Conservation (phyloP, 2,888 invertebrate genomes). For the Lithophane semibrunnea region DNA sequence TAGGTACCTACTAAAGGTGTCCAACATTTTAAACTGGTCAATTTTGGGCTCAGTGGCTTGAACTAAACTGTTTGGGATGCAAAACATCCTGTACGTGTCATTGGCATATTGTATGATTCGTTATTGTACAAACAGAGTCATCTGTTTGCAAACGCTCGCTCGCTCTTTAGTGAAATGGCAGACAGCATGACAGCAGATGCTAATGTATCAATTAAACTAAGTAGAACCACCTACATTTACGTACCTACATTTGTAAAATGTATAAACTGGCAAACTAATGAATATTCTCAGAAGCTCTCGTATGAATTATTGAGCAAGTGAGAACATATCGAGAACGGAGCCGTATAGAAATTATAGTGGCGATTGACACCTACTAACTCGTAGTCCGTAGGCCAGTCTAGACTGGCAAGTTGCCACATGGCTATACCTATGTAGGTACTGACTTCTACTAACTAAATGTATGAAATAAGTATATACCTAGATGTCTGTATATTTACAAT, state of each 20-base stretch:
- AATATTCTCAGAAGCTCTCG: conserved; percentile 9
- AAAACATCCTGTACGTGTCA: background rate
- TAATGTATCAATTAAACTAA: background rate
- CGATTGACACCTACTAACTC: conserved; percentile 43
- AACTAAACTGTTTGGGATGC: background rate
- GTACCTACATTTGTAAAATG: background rate
- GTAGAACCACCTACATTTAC: background rate
- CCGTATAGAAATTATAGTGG: conserved; percentile 42
- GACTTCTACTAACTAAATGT: background rate
- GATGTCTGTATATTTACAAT: too few relatives aligned
- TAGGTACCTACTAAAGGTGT: background rate
- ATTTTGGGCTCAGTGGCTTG: background rate
- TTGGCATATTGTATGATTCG: background rate
- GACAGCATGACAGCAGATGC: background rate
- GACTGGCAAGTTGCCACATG: conserved; percentile 48
- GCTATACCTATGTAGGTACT: conserved; percentile 7
- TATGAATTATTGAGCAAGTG: conserved; percentile 27
- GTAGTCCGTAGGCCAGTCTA: conserved; percentile 1
- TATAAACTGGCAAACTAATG: conserved; percentile 6
- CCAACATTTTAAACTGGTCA: background rate
- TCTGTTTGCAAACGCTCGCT: background rate
- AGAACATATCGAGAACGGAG: conserved; percentile 17
- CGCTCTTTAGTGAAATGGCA: background rate
- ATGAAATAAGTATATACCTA: too few relatives aligned
- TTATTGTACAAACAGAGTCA: background rate